phyloP scores from a whole-genome alignment of 2,888 invertebrate species.

The Kryphioiulus occultus region DNA sequence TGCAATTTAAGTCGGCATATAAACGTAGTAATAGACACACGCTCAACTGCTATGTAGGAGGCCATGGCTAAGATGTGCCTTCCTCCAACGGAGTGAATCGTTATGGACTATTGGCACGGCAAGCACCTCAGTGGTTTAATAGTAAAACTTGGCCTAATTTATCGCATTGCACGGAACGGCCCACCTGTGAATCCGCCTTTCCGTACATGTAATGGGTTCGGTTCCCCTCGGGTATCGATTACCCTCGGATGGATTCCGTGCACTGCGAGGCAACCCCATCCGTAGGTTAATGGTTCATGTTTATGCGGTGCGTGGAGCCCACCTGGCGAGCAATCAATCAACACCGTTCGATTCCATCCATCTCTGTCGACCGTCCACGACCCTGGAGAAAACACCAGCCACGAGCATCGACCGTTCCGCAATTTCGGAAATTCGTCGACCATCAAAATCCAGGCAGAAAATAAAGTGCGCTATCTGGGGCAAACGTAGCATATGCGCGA shows the following conservation, averaged over 20 bases:
- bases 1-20: too few species aligned
- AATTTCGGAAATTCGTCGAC: neutral
- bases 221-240: slow-evolving; percentile 10
- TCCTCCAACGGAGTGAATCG: too few species aligned
- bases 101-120: too few species aligned
- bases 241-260: neutral
- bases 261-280: neutral
- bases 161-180: slow-evolving; percentile 1
- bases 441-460: neutral
- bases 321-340: slow-evolving; percentile 23
- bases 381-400: neutral
- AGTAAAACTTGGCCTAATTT: neutral
- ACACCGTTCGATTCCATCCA: slow-evolving; percentile 7
- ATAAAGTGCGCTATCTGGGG: neutral
- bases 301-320: slow-evolving; percentile 8
- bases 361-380: slow-evolving; percentile 7
- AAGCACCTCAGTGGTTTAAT: neutral
- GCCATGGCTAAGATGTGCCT: too few species aligned
- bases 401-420: too few species aligned
- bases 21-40: too few species aligned
- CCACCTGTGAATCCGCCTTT: neutral
- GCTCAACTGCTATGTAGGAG: too few species aligned
- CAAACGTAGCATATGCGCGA: neutral
- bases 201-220: neutral
- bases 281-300: slow-evolving; percentile 2